Evolutionary conservation across 1,140 invertebrate genomes (phyloP).

Genomic region (Pararge aegeria): DNA sequence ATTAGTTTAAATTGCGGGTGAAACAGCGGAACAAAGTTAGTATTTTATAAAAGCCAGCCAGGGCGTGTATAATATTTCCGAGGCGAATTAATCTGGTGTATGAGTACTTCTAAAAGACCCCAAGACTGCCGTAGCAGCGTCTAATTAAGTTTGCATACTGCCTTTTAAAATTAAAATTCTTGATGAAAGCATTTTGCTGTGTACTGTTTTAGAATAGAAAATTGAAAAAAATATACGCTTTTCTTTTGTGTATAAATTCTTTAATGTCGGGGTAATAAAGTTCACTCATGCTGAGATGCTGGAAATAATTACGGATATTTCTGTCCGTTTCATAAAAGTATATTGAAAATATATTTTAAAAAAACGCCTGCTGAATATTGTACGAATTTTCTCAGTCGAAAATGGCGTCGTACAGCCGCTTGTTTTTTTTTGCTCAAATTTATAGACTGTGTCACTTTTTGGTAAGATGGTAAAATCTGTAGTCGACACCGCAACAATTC

Average conservation of each 20-base stretch:
- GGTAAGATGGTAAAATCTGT: too few species aligned
- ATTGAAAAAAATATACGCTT: conserved; percentile 15
- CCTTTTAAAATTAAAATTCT: conserved; percentile 33
- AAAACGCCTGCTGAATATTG: too few species aligned
- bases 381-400: too few species aligned
- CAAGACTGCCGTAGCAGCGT: conserved; percentile 19
- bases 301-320: too few species aligned
- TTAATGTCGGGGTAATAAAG: not conserved
- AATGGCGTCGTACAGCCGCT: too few species aligned
- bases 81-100: conserved; percentile 24
- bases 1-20: too few species aligned
- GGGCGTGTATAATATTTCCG: conserved; percentile 27
- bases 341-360: too few species aligned
- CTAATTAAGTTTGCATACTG: conserved; percentile 33
- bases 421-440: too few species aligned
- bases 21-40: too few species aligned
- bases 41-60: conserved; percentile 15
- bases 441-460: too few species aligned
- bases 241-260: conserved; percentile 16
- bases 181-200: conserved; percentile 25
- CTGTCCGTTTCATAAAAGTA: too few species aligned
- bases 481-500: too few species aligned
- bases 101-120: conserved; percentile 23
- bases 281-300: not conserved
- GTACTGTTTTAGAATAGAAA: conserved; percentile 25